Conservation (phyloP, 2,797 vertebrate species). For the Helostoma temminkii region DNA sequence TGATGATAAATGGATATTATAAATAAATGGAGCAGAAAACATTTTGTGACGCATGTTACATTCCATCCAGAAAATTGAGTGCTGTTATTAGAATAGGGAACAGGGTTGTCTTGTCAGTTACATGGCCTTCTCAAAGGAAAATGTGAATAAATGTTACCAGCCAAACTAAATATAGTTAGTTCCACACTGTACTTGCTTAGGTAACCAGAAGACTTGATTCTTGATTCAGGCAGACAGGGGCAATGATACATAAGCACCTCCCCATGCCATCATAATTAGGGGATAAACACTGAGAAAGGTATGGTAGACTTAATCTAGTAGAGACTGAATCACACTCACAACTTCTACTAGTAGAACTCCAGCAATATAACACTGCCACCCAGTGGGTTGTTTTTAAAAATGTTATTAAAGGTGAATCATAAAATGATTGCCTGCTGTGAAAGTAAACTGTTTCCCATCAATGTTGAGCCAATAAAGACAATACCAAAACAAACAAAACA, state of each 20-base stretch:
- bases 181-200: slow-evolving; percentile 21
- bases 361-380: slow-evolving; percentile 50
- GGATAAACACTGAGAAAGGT: slow-evolving; percentile 13
- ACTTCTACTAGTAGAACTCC: not conserved
- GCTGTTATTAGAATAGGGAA: slow-evolving; percentile 11
- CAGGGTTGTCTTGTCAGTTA: slow-evolving; percentile 8
- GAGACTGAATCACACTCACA: not conserved
- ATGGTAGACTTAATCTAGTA: slow-evolving; percentile 4
- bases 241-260: not conserved
- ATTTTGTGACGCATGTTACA: slow-evolving; percentile 12
- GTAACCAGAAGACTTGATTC: not conserved
- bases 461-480: not conserved
- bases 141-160: slow-evolving; percentile 18
- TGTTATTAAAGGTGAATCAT: not conserved
- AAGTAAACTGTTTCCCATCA: not conserved
- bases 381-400: slow-evolving; percentile 46
- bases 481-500: not conserved
- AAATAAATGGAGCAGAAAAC: slow-evolving; percentile 30
- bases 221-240: not conserved
- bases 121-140: slow-evolving; percentile 19
- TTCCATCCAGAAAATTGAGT: slow-evolving; percentile 4
- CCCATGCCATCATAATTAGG: slow-evolving; percentile 17
- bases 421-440: not conserved
- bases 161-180: not conserved
- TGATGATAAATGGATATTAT: slow-evolving; percentile 2